These are phyloP conservation scores for Enoplosus armatus DNA, from an alignment of 2,797 vertebrate species.

Conservation along the genomic window DNA sequence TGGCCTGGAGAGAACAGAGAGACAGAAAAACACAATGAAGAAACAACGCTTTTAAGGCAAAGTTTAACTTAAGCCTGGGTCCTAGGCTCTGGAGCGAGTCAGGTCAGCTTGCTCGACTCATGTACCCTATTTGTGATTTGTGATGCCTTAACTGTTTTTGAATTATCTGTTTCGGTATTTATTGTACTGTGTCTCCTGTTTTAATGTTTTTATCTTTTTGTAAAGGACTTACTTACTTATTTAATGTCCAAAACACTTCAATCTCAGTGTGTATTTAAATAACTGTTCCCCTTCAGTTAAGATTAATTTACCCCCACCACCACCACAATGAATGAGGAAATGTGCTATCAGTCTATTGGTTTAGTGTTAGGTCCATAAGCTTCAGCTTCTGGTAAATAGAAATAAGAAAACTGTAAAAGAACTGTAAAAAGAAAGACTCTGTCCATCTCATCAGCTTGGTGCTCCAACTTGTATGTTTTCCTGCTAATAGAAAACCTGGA, in stretches of 20 bases:
- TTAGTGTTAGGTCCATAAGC: neutral
- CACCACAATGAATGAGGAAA: neutral
- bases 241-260: too few species aligned
- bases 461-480: neutral
- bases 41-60: neutral
- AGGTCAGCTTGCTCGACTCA: too few species aligned
- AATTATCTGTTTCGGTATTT: too few species aligned
- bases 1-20: slow-evolving; percentile 60
- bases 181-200: too few species aligned
- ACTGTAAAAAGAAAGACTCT: neutral
- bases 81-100: too few species aligned
- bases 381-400: neutral
- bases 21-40: slow-evolving; percentile 14
- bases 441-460: slow-evolving; percentile 3
- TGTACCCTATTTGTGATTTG: too few species aligned
- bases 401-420: slow-evolving; percentile 4
- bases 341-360: neutral
- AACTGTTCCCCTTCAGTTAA: neutral
- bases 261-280: neutral
- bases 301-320: neutral
- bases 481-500: slow-evolving; percentile 14
- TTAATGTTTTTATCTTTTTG: too few species aligned
- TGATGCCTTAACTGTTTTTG: too few species aligned
- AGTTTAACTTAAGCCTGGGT: too few species aligned
- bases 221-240: too few species aligned